Base-by-base conservation (phyloP, 2,797 vertebrate species). In the Xenentodon cancila region DNA sequence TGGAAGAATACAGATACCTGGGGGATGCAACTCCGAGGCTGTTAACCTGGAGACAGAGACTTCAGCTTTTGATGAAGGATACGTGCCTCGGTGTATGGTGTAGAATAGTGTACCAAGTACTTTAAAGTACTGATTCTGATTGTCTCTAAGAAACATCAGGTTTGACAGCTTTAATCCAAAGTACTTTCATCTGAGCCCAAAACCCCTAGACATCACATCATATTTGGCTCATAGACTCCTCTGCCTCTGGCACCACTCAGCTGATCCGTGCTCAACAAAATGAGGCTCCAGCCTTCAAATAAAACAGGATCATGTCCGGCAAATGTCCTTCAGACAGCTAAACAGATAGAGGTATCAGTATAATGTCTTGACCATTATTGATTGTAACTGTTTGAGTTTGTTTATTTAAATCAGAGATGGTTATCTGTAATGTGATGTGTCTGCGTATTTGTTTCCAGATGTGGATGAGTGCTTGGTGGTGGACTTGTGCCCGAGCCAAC, bases 191-290 rank as follows among this genome's bases (percentile, higher is more conserved):
- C 55, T 73, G 53, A 81, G 51, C 51, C 64, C 55, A 81, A 81
- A 68, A 76, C 70, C 73, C 81, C 45, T 65, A 92, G 89, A 87
- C 88, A 90, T 91, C 83, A 90, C 90, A 90, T 92, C 91, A 91
- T 87, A 77, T 80, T 85, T 90, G 85, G 81, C 85, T 78, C 65
- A 47, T 15, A 34, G 59, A 76, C 43, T 65, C 58, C 69, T 77
- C 66, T 7, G 46, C 27, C 69, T 89, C 84, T 89, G 87, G 87
- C 87, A 79, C 64, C 30, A 6, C 68, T 81, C 56, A 52, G 65
- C 50, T 62, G 59, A 84, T 82, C 74, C 64, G 71, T 81, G 76
- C 75, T 77, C 75, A 83, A 81, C 63, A 84, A 80, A 79, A 59
- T 80, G 76, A 87, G 59, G 85, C 78, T 73, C 46, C 65, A 53